These are phyloP conservation scores for Dasyurus viverrinus DNA, from an alignment of 2,113 vertebrate genomes.

Conservation along the genomic window DNA sequence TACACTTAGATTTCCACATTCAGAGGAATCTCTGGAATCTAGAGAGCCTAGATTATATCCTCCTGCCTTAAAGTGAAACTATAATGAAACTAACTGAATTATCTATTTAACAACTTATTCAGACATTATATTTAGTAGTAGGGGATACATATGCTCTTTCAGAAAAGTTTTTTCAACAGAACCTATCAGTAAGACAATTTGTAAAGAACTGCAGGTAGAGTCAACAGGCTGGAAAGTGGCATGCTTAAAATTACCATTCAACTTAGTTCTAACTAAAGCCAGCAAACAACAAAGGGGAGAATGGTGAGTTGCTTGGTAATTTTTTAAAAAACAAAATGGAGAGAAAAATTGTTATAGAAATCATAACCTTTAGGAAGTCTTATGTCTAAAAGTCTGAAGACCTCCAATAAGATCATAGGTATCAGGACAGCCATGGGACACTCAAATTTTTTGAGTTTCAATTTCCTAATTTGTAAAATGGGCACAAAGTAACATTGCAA, in stretches of 20 bases:
- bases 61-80: not conserved
- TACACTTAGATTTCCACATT: not conserved
- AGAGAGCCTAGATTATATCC: too few species aligned
- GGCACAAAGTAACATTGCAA: not conserved
- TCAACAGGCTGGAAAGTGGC: not conserved
- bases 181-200: not conserved
- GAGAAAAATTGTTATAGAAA: not conserved
- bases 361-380: not conserved
- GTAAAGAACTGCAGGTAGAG: constrained; percentile 7
- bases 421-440: not conserved
- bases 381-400: not conserved
- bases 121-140: not conserved
- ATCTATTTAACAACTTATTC: constrained; percentile 7
- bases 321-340: not conserved
- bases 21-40: not conserved
- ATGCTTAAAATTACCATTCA: not conserved
- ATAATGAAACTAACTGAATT: constrained; percentile 19
- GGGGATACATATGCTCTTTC: not conserved
- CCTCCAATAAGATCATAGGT: not conserved
- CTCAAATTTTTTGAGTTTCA: not conserved
- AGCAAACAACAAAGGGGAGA: not conserved
- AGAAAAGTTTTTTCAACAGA: constrained; percentile 23
- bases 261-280: not conserved
- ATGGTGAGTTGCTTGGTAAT: not conserved
- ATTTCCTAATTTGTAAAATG: not conserved